Conservation (phyloP, 2,888 invertebrate genomes). For the Synergus umbraculus region DNA sequence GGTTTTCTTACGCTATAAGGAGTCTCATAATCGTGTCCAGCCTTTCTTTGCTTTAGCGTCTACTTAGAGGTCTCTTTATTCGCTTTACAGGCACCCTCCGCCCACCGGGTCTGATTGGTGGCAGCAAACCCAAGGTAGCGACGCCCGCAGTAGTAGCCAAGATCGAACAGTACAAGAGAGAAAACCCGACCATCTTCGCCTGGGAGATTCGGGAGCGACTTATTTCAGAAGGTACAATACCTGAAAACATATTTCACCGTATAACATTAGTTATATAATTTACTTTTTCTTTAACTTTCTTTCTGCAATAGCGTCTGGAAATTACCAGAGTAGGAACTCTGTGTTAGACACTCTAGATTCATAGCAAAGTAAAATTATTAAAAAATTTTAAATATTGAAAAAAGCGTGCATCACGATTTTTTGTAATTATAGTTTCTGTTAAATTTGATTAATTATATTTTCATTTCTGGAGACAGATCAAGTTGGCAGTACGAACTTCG, state of each 20-base stretch:
- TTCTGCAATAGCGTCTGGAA: neutral
- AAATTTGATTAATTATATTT: no score
- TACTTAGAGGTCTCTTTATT: conserved; percentile 58
- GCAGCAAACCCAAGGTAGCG: conserved; percentile 98
- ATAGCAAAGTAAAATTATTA: no score
- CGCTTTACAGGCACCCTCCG: conserved; percentile 87
- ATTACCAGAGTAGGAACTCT: neutral
- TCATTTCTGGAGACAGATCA: no score
- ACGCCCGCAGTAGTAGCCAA: conserved; percentile 98
- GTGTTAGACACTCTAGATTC: no score
- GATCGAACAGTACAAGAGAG: conserved; percentile 98
- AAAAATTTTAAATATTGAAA: no score
- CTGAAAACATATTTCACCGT: conserved; percentile 44
- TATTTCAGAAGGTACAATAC: conserved; percentile 91
- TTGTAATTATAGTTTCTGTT: no score
- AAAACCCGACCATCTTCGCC: conserved; percentile 98
- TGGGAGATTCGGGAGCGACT: conserved; percentile 99
- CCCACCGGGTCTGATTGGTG: conserved; percentile 94
- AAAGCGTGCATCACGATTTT: no score
- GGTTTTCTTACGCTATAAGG: conserved; percentile 18
- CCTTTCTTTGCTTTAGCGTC: conserved; percentile 51
- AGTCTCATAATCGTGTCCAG: conserved; percentile 31
- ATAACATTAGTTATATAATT: neutral
- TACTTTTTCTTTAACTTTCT: neutral
- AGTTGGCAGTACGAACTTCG: no score